These are phyloP conservation scores for Onychostruthus taczanowskii DNA, from an alignment of 2,113 vertebrate genomes.

Conservation along the genomic window DNA sequence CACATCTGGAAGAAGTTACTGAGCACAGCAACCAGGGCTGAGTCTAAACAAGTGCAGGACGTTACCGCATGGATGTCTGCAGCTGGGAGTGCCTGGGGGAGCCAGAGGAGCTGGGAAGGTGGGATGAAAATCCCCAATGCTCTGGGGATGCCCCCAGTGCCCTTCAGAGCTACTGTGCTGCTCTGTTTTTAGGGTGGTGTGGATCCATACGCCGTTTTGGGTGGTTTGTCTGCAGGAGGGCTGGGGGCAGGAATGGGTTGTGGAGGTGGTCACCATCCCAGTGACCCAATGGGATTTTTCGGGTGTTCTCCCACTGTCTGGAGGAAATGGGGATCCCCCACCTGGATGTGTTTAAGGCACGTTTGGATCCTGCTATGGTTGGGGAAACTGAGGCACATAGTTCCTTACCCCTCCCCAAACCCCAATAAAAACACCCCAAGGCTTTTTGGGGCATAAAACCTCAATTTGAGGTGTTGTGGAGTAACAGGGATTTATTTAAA, in stretches of 20 bases:
- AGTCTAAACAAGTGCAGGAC: conserved; percentile 49
- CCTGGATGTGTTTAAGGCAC: not conserved
- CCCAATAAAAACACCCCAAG: no score
- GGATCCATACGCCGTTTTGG: fast-evolving
- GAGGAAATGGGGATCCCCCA: not conserved
- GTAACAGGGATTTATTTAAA: no score
- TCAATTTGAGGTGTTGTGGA: no score
- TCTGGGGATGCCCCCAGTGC: not conserved
- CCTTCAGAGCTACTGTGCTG: not conserved
- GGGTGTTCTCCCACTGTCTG: not conserved
- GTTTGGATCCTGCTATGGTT: no score
- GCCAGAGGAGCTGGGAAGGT: not conserved
- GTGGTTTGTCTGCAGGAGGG: not conserved
- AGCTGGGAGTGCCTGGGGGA: not conserved
- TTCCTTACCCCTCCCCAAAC: no score
- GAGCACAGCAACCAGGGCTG: not conserved
- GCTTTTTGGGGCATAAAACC: no score
- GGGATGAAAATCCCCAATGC: not conserved
- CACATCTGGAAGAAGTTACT: conserved; percentile 59
- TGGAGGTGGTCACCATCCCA: not conserved
- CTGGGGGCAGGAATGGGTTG: not conserved
- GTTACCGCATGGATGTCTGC: not conserved
- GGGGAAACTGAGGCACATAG: no score
- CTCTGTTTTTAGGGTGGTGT: not conserved
- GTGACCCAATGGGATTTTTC: not conserved